Conservation (phyloP, 2,113 vertebrate species). For the Hassar affinis region DNA sequence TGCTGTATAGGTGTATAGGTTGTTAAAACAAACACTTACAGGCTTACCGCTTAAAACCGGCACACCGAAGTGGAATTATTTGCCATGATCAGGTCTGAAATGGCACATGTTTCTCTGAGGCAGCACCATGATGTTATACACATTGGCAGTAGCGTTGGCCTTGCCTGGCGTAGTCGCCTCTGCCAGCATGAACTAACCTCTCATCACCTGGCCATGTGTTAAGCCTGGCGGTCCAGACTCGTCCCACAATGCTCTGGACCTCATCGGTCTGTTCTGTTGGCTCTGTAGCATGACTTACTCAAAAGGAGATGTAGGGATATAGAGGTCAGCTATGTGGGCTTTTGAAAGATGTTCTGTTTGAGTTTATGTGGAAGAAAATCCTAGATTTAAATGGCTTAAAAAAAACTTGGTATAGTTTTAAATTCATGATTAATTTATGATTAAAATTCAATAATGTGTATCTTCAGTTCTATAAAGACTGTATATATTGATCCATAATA, state of each 20-base stretch:
- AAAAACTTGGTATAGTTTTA: neutral
- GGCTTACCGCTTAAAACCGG: neutral
- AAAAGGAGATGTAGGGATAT: neutral
- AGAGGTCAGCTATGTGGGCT: neutral
- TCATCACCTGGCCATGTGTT: constrained; percentile 10
- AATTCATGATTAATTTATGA: neutral
- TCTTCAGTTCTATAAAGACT: neutral
- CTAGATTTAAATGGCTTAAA: neutral
- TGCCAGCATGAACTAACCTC: neutral
- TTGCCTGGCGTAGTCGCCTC: neutral
- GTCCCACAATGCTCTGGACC: neutral
- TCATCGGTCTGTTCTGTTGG: neutral
- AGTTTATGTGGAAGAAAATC: neutral
- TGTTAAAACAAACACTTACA: neutral
- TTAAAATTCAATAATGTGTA: too few relatives aligned
- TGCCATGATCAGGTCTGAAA: neutral
- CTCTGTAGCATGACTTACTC: neutral
- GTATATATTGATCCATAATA: neutral
- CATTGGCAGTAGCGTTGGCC: neutral
- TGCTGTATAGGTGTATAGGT: neutral
- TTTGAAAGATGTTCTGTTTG: neutral
- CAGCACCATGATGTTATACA: neutral
- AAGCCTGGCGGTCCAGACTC: neutral
- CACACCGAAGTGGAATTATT: neutral
- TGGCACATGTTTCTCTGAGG: neutral